Percentiles rank a stretch among this genome's conserved stretches.
phyloP scores from a whole-genome alignment of 1,140 invertebrate genomes.

The Phortica variegata region DNA sequence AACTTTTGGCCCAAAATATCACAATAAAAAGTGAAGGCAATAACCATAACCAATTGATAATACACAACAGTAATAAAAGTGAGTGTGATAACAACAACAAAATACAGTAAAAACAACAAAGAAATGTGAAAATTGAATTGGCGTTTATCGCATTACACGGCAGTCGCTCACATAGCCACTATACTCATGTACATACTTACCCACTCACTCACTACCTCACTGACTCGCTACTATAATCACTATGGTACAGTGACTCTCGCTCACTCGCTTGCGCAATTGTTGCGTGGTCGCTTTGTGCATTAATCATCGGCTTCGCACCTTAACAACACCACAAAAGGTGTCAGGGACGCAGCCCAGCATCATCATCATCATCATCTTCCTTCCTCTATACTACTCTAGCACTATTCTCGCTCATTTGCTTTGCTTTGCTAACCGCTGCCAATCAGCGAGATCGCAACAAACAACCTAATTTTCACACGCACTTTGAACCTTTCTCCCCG shows the following conservation, averaged over 20 bases:
- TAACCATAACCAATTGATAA: not conserved
- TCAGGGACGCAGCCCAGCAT: not conserved
- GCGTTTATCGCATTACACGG: slow-evolving; percentile 45
- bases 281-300: slow-evolving; percentile 24
- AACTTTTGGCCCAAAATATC: not conserved
- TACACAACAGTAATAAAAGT: not conserved
- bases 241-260: slow-evolving; percentile 3
- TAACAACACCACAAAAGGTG: slow-evolving; percentile 36
- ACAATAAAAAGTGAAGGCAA: not conserved
- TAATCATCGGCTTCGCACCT: slow-evolving; percentile 41
- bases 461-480: slow-evolving; percentile 46
- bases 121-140: slow-evolving; percentile 29
- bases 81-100: slow-evolving; percentile 9
- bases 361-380: no score
- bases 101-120: no score
- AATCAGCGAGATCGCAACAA: no score
- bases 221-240: no score
- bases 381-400: no score
- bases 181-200: not conserved
- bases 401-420: no score
- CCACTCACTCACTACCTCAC: no score
- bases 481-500: slow-evolving; percentile 41
- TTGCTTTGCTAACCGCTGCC: slow-evolving; percentile 23
- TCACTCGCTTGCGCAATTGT: not conserved
- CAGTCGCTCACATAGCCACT: not conserved